Conservation (phyloP, 37 sponge, comb jelly and placozoan genomes). For the Aplysina aerophoba region DNA sequence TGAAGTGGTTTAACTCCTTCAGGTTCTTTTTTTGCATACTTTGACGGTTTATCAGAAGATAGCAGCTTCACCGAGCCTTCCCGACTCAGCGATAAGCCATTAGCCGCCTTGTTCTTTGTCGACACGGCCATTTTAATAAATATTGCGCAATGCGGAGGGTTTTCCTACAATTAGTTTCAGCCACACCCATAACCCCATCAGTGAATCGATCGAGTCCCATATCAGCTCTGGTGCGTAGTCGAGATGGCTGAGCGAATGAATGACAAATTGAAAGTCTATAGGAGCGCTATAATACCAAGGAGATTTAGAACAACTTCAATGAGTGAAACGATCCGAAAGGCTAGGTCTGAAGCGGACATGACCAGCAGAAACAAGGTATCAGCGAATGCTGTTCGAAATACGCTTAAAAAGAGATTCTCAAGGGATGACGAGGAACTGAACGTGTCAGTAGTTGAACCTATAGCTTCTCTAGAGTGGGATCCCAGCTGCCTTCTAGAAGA, state of each 20-base stretch:
- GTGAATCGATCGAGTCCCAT: neutral
- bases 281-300: neutral
- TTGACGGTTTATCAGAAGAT: neutral
- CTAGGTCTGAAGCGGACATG: conserved; percentile 8
- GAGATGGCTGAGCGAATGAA: neutral
- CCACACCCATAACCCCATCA: conserved; percentile 13
- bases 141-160: neutral
- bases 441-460: conserved; percentile 30
- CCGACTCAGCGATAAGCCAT: too few species aligned
- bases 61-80: conserved; percentile 4
- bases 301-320: neutral
- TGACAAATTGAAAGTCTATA: neutral
- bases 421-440: conserved; percentile 1
- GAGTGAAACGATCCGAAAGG: neutral
- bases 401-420: neutral
- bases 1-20: conserved; percentile 19
- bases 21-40: neutral
- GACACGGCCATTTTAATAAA: conserved; percentile 13
- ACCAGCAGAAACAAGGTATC: neutral
- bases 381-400: neutral
- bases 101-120: neutral
- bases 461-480: conserved; percentile 62
- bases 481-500: conserved; percentile 78
- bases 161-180: too few species aligned
- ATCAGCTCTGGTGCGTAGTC: neutral